phyloP scores from a whole-genome alignment of 2,113 vertebrate species.

The Danionella cerebrum region DNA sequence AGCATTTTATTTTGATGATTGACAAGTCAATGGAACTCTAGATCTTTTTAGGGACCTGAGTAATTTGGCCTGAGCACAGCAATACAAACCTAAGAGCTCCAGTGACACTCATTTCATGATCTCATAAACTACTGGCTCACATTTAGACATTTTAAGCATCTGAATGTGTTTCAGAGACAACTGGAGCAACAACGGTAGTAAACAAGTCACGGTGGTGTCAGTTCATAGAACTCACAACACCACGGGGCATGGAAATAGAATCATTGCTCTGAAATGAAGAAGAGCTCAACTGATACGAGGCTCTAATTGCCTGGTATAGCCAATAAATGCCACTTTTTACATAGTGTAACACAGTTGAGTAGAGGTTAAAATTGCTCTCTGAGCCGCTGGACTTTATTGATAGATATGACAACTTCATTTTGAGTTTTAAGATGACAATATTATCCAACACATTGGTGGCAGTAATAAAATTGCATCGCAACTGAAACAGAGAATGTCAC shows the following conservation, averaged over 20 bases:
- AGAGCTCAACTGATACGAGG: not conserved
- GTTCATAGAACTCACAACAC: slow-evolving; percentile 37
- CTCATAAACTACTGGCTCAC: too few species aligned
- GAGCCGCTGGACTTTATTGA: not conserved
- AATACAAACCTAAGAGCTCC: too few species aligned
- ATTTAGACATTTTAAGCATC: not conserved
- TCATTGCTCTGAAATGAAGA: slow-evolving; percentile 1
- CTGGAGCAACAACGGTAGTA: not conserved
- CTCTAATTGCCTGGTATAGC: not conserved
- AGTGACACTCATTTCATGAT: too few species aligned
- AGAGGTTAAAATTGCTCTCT: not conserved
- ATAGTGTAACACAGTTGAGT: not conserved
- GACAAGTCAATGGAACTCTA: too few species aligned
- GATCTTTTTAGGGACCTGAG: too few species aligned
- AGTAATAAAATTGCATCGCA: not conserved
- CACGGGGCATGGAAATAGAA: slow-evolving; percentile 12
- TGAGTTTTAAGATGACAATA: slow-evolving; percentile 6
- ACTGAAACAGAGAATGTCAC: too few species aligned
- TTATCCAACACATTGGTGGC: not conserved
- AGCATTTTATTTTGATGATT: too few species aligned
- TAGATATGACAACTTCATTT: not conserved
- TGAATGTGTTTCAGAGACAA: not conserved
- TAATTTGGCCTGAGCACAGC: too few species aligned
- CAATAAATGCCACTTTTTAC: not conserved
- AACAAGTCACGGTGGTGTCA: slow-evolving; percentile 20